Evolutionary conservation across 2,113 vertebrate genomes (phyloP).

Genomic region (Thymallus thymallus): DNA sequence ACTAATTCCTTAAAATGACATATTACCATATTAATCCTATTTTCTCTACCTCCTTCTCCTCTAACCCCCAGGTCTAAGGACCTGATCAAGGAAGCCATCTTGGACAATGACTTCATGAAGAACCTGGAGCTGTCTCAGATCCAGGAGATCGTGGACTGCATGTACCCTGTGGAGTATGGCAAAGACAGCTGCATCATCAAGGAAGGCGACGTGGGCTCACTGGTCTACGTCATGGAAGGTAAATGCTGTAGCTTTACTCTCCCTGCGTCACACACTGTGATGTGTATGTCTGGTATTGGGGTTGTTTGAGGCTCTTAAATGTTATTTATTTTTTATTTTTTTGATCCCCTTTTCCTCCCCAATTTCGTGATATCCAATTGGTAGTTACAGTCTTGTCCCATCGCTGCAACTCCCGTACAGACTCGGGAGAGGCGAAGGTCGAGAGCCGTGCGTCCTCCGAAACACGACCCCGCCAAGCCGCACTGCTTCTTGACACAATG

Average conservation of each 20-base stretch:
- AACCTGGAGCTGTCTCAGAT: conserved; percentile 98
- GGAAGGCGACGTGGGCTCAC: conserved; percentile 95
- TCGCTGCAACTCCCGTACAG: no score
- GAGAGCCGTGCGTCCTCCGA: no score
- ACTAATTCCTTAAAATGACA: neutral
- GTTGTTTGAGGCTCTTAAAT: no score
- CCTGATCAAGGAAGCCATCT: conserved; percentile 97
- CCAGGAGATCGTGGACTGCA: conserved; percentile 99
- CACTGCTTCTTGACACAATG: no score
- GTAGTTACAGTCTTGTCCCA: no score
- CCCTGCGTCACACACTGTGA: no score
- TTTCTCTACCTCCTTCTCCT: conserved; percentile 1
- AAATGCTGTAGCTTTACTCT: conserved; percentile 33
- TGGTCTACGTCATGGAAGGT: conserved; percentile 99
- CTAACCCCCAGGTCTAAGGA: conserved; percentile 87
- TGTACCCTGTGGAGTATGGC: conserved; percentile 98
- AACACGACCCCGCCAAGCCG: no score
- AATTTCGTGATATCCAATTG: no score
- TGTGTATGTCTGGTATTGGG: no score
- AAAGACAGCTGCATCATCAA: conserved; percentile 99
- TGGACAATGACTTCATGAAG: conserved; percentile 99
- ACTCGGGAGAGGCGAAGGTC: no score
- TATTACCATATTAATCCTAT: neutral
- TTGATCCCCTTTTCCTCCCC: no score
- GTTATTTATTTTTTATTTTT: no score